Base-by-base conservation (phyloP, 2,888 invertebrate genomes). In the Eremobia ochroleuca region DNA sequence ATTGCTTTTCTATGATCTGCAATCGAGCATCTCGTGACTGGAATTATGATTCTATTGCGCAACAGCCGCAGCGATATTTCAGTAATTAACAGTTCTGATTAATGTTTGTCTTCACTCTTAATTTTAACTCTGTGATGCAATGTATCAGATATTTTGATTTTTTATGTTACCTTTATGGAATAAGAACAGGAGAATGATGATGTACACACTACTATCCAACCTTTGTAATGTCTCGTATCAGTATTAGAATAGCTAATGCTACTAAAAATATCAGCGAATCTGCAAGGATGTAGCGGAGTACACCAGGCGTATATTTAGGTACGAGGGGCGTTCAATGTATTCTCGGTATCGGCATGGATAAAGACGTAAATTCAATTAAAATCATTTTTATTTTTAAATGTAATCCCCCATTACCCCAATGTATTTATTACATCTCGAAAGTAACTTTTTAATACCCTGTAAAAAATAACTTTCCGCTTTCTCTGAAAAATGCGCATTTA, bases 1-100 rank as follows among this genome's bases (percentile, higher is more conserved):
- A 66, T 76, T 73, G 72, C 18, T 70, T 55, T 72, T 15, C 21
- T 81, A 4, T 34, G 15, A 76, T 40, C 31, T 76, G 9, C 66
- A 49, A 62, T 40, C 21, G 28, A 40, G 21, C 31, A 25, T 76
- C 15, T 40, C 37, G 46, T 37, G 21, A 46, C 9, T 25, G 4
- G n/a, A 46, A 52, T n/a, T 37, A 37, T 52, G 15, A 46, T 49
- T 18, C 13, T 43, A 15, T 25, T 40, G 31, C 46, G 15, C 18
- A 55, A 55, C 28, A 49, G 15, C 8, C n/a, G 11, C 15, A 52
- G 34, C 37, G 31, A 37, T 49, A 4, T 64, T 40, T 58, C 43
- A 28, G 18, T 58, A 28, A 58, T 72, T 69, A 52, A 66, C n/a
- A 40, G 49, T n/a, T 40, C 18, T 25, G 40, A 59, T 55, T 52